Base-by-base conservation (phyloP, 2,797 vertebrate species). In the Girardinus metallicus region DNA sequence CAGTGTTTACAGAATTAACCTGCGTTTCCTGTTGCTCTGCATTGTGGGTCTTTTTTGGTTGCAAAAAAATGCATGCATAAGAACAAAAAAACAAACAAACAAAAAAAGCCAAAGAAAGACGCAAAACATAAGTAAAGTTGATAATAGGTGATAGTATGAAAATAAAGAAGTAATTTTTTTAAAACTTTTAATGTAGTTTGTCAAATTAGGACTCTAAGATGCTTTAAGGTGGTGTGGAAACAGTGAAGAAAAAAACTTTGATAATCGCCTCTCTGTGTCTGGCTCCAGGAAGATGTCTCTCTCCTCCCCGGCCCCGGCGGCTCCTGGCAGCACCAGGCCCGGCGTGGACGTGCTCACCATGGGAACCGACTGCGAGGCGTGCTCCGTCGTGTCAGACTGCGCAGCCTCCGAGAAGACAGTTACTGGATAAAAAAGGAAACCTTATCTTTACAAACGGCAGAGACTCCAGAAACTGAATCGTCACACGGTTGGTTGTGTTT, bases 311-410 rank as follows among this genome's bases (percentile, higher is more conserved):
- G 95, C 3, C 43, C 96, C 79, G 10, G 96, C 90, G 70, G 96
- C 96, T 4, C 95, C 95, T 26, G 96, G 88, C 53, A 95, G 95
- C 12, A 96, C 94, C 64, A 97, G 94, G 83, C 94, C 94, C 1
- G 96, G 96, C 0, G 97, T 98, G 74, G 99, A 99, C 0, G 97
- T 99, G 74, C 96, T 98, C 74, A 99, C 98, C 96, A 96, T 98
- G n/a, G 99, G 97, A 83, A 99, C 98, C 0, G 98, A 99, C 94
- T 99, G 99, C 26, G 97, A 98, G 12, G 97, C 96, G 0, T 96
- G 96, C 11, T 99, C 98, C 0, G 95, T 95, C n/a, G 95, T 88
- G 0, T 99, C 98, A 0, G 97, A 96, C 2, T 96, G 85, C 21
- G 94, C 89, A 0, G 93, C 96, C 86, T 99, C 98, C 0, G 97